Conservation (phyloP, 2,797 vertebrate genomes). For the Sebastes iracundus region DNA sequence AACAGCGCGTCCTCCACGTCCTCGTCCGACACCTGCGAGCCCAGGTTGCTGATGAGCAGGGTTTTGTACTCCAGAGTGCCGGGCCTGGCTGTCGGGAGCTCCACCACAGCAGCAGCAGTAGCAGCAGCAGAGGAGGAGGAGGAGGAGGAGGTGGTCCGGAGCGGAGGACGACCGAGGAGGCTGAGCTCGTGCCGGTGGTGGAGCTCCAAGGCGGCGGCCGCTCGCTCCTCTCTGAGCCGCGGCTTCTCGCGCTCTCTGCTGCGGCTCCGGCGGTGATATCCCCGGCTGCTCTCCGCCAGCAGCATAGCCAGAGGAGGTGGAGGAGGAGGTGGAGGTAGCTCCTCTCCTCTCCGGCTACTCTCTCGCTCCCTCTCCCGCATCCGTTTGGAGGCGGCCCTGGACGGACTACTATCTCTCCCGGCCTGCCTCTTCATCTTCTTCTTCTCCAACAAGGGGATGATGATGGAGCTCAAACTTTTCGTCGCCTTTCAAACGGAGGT, state of each 20-base stretch:
- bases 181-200: slow-evolving; percentile 83
- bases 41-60: slow-evolving; percentile 93
- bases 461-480: slow-evolving; percentile 80
- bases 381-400: slow-evolving; percentile 84
- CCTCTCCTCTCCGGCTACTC: slow-evolving; percentile 78
- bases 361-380: slow-evolving; percentile 83
- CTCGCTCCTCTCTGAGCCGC: slow-evolving; percentile 75
- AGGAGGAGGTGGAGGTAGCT: slow-evolving; percentile 67
- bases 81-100: slow-evolving; percentile 65
- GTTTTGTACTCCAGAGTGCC: slow-evolving; percentile 92
- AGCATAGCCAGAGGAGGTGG: slow-evolving; percentile 76
- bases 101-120: slow-evolving; percentile 31
- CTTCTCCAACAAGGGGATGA: slow-evolving; percentile 12
- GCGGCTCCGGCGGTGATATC: slow-evolving; percentile 82
- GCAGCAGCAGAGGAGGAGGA: too few relatives aligned
- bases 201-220: slow-evolving; percentile 70
- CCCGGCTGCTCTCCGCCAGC: slow-evolving; percentile 80
- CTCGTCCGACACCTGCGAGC: slow-evolving; percentile 92
- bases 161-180: slow-evolving; percentile 80
- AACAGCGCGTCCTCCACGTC: slow-evolving; percentile 96
- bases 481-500: slow-evolving; percentile 38
- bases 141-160: slow-evolving; percentile 46
- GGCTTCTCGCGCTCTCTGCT: slow-evolving; percentile 85
- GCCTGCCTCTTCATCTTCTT: slow-evolving; percentile 92
- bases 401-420: slow-evolving; percentile 90